These are phyloP conservation scores for Oryzias dopingdopingensis DNA, from an alignment of 2,797 vertebrate genomes.

Conservation along the genomic window DNA sequence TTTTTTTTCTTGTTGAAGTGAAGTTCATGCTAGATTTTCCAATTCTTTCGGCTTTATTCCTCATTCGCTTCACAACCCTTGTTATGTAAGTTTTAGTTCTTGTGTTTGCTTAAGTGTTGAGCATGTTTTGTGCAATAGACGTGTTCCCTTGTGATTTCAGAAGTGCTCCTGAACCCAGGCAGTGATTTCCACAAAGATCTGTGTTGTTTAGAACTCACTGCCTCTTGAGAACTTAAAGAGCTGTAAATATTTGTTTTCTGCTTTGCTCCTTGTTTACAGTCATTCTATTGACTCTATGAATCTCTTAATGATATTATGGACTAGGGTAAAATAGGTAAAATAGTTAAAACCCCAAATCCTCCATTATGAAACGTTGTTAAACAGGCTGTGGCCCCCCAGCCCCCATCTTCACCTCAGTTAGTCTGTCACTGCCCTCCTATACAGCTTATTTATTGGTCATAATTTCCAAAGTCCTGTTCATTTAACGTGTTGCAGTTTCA, in stretches of 20 bases:
- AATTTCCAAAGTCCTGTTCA: no score
- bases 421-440: neutral
- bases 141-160: neutral
- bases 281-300: slow-evolving; percentile 1
- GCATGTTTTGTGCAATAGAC: no score
- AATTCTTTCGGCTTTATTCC: no score
- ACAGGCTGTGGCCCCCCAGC: neutral
- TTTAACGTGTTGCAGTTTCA: no score
- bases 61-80: no score
- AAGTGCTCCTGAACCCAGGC: slow-evolving; percentile 7
- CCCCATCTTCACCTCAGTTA: neutral
- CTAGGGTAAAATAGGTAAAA: no score
- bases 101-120: no score
- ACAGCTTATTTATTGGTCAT: no score
- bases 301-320: slow-evolving; percentile 9
- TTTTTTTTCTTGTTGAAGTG: no score
- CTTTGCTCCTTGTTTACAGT: neutral
- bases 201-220: neutral
- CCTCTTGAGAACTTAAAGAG: slow-evolving; percentile 10
- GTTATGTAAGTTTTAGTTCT: no score
- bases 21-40: no score
- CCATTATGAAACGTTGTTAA: neutral
- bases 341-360: slow-evolving; percentile 5
- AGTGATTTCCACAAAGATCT: slow-evolving; percentile 4
- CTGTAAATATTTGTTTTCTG: slow-evolving; percentile 16